Evolutionary conservation across 2,113 vertebrate species (phyloP).

Genomic region (Ameiurus melas): DNA sequence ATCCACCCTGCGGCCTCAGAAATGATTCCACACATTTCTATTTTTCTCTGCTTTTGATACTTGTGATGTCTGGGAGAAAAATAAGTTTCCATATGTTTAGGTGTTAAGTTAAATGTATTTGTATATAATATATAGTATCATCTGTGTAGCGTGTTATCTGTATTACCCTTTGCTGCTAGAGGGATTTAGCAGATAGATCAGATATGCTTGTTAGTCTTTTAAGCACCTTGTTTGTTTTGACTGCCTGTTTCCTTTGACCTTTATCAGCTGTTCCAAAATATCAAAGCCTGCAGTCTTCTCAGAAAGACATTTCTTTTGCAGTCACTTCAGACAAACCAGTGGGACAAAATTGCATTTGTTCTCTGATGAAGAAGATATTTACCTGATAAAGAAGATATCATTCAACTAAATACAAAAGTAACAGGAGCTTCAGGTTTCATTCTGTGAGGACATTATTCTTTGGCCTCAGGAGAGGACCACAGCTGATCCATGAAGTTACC

Average conservation of each 20-base stretch:
- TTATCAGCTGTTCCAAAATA: not conserved
- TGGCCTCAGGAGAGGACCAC: not conserved
- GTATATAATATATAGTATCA: not conserved
- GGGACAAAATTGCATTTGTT: not conserved
- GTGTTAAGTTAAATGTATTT: not conserved
- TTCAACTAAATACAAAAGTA: not conserved
- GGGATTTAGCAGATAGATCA: not conserved
- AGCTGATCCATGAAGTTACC: not conserved
- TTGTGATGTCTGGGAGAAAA: no score
- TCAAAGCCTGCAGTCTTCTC: not conserved
- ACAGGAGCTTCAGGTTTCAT: not conserved
- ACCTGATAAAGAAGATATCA: not conserved
- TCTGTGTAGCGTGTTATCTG: not conserved
- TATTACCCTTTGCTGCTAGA: not conserved
- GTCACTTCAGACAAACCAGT: not conserved
- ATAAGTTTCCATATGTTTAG: not conserved
- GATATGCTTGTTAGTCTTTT: not conserved
- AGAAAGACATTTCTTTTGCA: not conserved
- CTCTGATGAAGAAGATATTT: no score
- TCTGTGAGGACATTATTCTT: not conserved
- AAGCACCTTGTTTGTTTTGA: not conserved
- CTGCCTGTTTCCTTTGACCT: slow-evolving; percentile 4
- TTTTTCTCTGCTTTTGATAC: not conserved
- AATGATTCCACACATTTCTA: not conserved
- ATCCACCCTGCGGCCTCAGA: no score